phyloP scores from a whole-genome alignment of 2,797 vertebrate species.

The Cygnus olor region DNA sequence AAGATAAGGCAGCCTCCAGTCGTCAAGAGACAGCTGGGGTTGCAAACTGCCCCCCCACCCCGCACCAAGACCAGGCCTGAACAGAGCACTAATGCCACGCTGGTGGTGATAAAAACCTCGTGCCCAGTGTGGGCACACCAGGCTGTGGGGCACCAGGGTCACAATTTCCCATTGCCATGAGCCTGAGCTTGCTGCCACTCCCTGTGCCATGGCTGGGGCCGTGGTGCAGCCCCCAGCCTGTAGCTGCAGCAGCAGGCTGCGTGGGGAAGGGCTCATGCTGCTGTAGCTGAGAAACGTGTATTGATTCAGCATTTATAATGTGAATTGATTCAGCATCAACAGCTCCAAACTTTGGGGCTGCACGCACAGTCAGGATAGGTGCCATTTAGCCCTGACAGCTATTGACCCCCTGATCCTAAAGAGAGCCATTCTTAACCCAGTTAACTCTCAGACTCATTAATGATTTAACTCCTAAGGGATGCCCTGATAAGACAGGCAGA shows the following conservation, averaged over 20 bases:
- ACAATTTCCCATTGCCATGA: background rate
- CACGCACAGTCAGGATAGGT: background rate
- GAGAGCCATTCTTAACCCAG: background rate
- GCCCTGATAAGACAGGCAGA: background rate
- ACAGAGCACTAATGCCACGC: fast-evolving
- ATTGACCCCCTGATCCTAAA: background rate
- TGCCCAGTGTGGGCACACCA: fast-evolving
- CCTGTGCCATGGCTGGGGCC: fast-evolving
- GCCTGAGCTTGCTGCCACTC: no score
- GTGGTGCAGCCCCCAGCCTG: background rate
- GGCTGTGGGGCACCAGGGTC: no score
- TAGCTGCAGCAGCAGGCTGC: no score
- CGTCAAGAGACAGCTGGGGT: background rate
- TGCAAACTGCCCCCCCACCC: background rate
- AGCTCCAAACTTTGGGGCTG: background rate
- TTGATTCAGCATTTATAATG: background rate
- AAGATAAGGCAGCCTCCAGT: background rate
- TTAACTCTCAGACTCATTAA: background rate
- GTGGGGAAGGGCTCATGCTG: background rate
- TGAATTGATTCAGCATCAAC: background rate
- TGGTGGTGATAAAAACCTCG: background rate
- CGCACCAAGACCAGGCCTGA: background rate
- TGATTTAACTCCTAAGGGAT: background rate
- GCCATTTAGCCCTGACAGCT: background rate
- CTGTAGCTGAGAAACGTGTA: background rate